Percentiles rank a stretch among this genome's conserved stretches.
Conservation (phyloP, 2,888 invertebrate species). For the Bembecia ichneumoniformis region DNA sequence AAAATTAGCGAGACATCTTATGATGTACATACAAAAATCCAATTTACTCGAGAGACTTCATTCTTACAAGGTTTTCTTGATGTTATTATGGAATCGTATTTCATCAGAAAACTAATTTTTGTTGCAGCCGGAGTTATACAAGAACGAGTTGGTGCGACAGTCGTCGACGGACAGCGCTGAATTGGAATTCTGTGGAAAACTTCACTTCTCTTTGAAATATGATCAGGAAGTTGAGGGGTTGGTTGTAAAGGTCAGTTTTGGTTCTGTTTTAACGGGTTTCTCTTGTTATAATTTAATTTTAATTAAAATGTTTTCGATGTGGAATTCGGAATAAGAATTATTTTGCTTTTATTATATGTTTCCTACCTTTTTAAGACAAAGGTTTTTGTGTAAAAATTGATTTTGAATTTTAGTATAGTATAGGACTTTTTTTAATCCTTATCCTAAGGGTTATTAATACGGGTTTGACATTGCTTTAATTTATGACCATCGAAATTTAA, state of each 20-base stretch:
- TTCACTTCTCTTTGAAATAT: slow-evolving; percentile 86
- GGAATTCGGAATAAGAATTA: background rate
- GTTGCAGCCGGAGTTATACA: slow-evolving; percentile 81
- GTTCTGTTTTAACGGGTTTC: slow-evolving; percentile 12
- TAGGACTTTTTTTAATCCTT: too few species aligned
- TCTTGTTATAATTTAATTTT: background rate
- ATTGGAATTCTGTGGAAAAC: slow-evolving; percentile 82
- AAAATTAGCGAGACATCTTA: too few species aligned
- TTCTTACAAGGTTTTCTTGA: too few species aligned
- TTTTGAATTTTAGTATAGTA: too few species aligned
- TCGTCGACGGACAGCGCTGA: slow-evolving; percentile 81
- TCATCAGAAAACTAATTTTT: slow-evolving; percentile 2
- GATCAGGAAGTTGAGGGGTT: slow-evolving; percentile 86
- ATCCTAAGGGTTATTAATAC: too few species aligned
- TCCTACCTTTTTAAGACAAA: too few species aligned
- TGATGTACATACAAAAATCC: too few species aligned
- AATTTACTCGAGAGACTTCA: too few species aligned
- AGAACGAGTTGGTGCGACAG: slow-evolving; percentile 80
- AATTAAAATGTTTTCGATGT: background rate
- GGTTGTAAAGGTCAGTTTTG: slow-evolving; percentile 77
- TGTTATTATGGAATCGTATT: too few species aligned
- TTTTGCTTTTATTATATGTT: background rate
- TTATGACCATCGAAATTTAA: too few species aligned
- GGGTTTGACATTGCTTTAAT: too few species aligned
- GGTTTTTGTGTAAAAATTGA: too few species aligned